Conservation (phyloP, 2,113 vertebrate genomes). For the Trematomus loennbergii region DNA sequence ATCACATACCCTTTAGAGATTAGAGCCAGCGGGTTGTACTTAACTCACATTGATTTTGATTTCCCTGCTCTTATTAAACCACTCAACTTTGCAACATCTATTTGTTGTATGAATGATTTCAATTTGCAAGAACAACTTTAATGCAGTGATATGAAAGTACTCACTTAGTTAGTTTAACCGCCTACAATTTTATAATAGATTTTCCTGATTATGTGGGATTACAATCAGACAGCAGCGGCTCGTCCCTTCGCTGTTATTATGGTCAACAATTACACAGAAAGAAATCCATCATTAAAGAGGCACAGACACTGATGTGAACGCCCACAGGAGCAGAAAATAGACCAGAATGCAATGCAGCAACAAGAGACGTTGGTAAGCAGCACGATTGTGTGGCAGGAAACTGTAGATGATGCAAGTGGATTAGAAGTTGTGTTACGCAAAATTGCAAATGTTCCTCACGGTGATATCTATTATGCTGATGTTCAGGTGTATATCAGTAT, state of each 20-base stretch:
- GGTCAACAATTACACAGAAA: neutral
- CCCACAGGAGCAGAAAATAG: slow-evolving; percentile 1
- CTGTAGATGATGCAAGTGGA: neutral
- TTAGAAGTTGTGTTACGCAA: neutral
- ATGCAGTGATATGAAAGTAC: neutral
- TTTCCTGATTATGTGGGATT: neutral
- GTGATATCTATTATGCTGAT: too few species aligned
- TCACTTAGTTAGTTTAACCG: too few species aligned
- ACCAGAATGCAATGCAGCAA: neutral
- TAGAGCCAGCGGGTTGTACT: neutral
- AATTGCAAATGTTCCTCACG: too few species aligned
- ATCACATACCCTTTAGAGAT: neutral
- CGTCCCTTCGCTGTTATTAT: neutral
- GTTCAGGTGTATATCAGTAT: too few species aligned
- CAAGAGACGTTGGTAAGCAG: neutral
- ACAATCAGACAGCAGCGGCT: neutral
- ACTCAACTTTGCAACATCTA: neutral
- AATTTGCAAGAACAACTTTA: neutral
- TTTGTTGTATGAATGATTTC: neutral
- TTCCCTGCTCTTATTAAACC: neutral
- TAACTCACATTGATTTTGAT: neutral
- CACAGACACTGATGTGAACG: neutral
- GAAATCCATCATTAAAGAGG: neutral
- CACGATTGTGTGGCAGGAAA: neutral
- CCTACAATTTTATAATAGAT: neutral